Evolutionary conservation across 2,888 invertebrate genomes (phyloP).

Genomic region (Rugalucina vietnamica): DNA sequence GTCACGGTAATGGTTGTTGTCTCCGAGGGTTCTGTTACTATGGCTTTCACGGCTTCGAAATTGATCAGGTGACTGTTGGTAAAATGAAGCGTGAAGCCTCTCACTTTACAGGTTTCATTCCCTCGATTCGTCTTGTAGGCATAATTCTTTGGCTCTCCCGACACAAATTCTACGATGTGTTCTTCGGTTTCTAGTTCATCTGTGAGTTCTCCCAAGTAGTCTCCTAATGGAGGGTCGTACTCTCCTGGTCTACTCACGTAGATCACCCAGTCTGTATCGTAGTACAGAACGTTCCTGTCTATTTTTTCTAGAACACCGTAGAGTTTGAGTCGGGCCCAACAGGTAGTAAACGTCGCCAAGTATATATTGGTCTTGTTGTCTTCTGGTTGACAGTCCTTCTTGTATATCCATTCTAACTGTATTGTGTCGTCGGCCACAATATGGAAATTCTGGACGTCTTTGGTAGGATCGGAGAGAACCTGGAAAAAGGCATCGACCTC

Average conservation of each 20-base stretch:
- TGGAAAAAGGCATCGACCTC: background rate
- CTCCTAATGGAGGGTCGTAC: constrained; percentile 31
- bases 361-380: constrained; percentile 27
- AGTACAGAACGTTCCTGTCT: constrained; percentile 32
- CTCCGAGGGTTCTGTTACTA: constrained; percentile 18
- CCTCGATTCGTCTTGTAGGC: constrained; percentile 23
- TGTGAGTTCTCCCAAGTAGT: constrained; percentile 43
- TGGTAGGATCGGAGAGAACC: background rate
- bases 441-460: background rate
- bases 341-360: constrained; percentile 42
- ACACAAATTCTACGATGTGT: constrained; percentile 66
- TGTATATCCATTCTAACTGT: constrained; percentile 6
- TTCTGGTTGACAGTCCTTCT: background rate
- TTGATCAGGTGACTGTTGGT: constrained; percentile 38
- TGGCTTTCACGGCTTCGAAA: constrained; percentile 31
- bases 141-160: constrained; percentile 48
- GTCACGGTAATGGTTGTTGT: constrained; percentile 2
- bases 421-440: constrained; percentile 1
- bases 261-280: constrained; percentile 82
- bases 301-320: constrained; percentile 44
- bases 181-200: constrained; percentile 61
- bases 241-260: constrained; percentile 57
- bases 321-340: constrained; percentile 45
- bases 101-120: constrained; percentile 43
- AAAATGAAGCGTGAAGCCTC: constrained; percentile 30